Evolutionary conservation across 2,888 invertebrate species (phyloP).

Genomic region (Rhingia campestris): DNA sequence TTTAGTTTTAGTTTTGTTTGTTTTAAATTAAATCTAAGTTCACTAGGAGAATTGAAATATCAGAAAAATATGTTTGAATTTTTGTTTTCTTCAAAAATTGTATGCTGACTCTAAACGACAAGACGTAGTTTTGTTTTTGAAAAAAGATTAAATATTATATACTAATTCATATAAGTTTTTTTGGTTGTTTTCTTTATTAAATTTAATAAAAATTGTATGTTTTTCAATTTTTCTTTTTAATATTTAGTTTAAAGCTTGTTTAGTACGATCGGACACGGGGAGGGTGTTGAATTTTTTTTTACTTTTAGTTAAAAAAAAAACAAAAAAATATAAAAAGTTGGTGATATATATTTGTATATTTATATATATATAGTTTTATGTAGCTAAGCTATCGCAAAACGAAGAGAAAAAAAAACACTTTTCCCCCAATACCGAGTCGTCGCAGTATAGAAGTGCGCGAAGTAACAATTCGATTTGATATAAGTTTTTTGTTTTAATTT

Average conservation of each 20-base stretch:
- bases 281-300: constrained; percentile 24
- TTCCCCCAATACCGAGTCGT: constrained; percentile 61
- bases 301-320: neutral
- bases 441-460: constrained; percentile 70
- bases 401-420: constrained; percentile 43
- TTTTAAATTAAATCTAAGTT: constrained; percentile 71
- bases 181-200: constrained; percentile 27
- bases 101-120: constrained; percentile 64
- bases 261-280: constrained; percentile 68
- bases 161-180: constrained; percentile 44
- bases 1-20: constrained; percentile 20
- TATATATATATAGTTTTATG: constrained; percentile 11
- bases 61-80: constrained; percentile 67
- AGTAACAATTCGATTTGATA: constrained; percentile 69
- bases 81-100: constrained; percentile 26
- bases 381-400: constrained; percentile 61
- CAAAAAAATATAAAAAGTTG: constrained; percentile 21
- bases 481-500: neutral
- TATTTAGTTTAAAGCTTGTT: constrained; percentile 68
- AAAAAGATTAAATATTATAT: constrained; percentile 52
- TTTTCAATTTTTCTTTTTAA: constrained; percentile 32
- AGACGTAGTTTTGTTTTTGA: constrained; percentile 37
- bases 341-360: constrained; percentile 22
- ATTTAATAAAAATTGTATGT: constrained; percentile 52
- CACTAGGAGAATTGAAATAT: constrained; percentile 72